Conservation (phyloP, 2,888 invertebrate species). For the Drosophila recens region DNA sequence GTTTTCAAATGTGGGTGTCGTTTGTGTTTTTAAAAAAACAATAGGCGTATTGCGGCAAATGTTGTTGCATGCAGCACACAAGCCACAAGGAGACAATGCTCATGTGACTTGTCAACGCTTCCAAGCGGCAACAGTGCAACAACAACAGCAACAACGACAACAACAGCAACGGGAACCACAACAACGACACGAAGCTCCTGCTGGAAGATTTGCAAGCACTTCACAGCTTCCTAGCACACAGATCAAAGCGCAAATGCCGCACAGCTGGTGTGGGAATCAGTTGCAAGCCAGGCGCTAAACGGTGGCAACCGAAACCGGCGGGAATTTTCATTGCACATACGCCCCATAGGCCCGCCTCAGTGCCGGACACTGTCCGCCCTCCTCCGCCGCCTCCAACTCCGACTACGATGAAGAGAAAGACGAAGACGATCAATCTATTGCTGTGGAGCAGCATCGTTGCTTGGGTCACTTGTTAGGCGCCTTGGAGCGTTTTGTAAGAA, state of each 20-base stretch:
- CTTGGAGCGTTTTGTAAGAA: constrained; percentile 79
- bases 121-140: constrained; percentile 33
- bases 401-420: constrained; percentile 46
- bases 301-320: constrained; percentile 67
- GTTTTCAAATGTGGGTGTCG: constrained; percentile 7
- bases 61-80: constrained; percentile 43
- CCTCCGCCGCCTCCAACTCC: constrained; percentile 10
- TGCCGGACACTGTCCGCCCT: constrained; percentile 40
- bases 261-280: constrained; percentile 65
- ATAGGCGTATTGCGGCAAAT: constrained; percentile 3
- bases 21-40: constrained; percentile 1
- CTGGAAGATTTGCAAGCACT: constrained; percentile 69
- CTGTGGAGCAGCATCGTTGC: constrained; percentile 27
- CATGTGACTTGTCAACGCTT: constrained; percentile 80
- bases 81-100: constrained; percentile 59
- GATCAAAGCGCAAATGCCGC: constrained; percentile 65
- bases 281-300: constrained; percentile 72
- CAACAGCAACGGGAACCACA: constrained; percentile 1
- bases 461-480: constrained; percentile 78
- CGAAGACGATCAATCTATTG: constrained; percentile 72
- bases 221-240: constrained; percentile 66
- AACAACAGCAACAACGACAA: neutral
- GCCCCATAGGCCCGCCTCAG: constrained; percentile 67
- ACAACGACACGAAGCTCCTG: constrained; percentile 48
- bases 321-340: constrained; percentile 78